phyloP scores from a whole-genome alignment of 2,113 vertebrate species.

The Ornithorhynchus anatinus region DNA sequence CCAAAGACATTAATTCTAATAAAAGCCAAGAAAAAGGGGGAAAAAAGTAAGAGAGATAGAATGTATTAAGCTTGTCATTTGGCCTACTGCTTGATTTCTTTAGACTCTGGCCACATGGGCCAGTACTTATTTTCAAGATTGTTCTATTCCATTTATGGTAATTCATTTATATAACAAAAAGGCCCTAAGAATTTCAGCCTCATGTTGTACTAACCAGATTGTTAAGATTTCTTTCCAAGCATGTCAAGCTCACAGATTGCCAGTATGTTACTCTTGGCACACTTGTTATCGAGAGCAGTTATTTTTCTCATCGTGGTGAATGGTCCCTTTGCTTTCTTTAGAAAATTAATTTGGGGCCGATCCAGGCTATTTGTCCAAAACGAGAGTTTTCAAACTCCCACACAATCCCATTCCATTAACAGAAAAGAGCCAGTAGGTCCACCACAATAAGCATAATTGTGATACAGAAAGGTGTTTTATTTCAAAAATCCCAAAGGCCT shows the following conservation, averaged over 20 bases:
- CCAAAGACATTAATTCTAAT: no score
- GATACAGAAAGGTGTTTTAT: background rate
- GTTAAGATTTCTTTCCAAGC: constrained; percentile 3
- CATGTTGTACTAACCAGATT: background rate
- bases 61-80: constrained; percentile 23
- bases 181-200: background rate
- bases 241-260: background rate
- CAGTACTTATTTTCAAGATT: background rate
- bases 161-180: background rate
- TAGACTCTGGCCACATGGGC: background rate
- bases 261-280: background rate
- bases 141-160: background rate
- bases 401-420: background rate
- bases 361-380: background rate
- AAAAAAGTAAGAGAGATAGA: no score
- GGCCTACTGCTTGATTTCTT: constrained; percentile 11
- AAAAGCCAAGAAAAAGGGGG: no score
- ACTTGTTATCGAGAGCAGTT: background rate
- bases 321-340: background rate
- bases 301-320: background rate
- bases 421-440: background rate
- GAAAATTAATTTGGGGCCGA: background rate
- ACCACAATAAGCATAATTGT: background rate
- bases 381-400: background rate
- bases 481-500: no score